These are phyloP conservation scores for Trachymyrmex cornetzi DNA, from an alignment of 1,140 invertebrate species.

Conservation along the genomic window DNA sequence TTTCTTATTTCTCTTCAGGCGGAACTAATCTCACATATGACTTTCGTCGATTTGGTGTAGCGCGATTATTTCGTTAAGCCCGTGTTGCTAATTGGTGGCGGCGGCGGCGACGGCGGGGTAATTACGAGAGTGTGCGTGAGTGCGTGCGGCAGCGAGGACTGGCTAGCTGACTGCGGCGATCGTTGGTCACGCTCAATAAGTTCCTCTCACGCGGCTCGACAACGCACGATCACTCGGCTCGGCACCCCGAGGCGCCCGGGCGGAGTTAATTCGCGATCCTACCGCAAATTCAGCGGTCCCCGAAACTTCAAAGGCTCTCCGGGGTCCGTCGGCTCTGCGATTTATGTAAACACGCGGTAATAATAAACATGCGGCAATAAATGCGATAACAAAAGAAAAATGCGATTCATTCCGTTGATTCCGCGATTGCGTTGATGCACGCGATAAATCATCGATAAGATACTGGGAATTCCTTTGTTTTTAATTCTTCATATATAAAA, in stretches of 20 bases:
- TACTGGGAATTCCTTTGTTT: not conserved
- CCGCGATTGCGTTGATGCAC: conserved; percentile 14
- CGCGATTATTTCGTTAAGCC: conserved; percentile 71
- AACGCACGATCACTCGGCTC: conserved; percentile 32
- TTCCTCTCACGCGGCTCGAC: conserved; percentile 44
- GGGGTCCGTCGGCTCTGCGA: not conserved
- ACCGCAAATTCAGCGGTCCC: conserved; percentile 26
- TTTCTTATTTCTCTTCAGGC: not conserved
- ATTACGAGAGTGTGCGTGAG: conserved; percentile 64
- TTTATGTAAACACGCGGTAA: conserved; percentile 48
- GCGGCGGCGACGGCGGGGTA: conserved; percentile 60
- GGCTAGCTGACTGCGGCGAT: conserved; percentile 40
- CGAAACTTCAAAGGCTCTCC: conserved; percentile 46
- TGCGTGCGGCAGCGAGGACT: conserved; percentile 15
- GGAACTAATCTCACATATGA: not conserved
- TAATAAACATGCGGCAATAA: conserved; percentile 41
- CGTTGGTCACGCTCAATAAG: conserved; percentile 74
- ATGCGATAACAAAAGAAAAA: conserved; percentile 31
- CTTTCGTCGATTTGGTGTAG: conserved; percentile 52
- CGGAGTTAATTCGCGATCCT: conserved; percentile 57
- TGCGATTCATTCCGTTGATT: conserved; percentile 22
- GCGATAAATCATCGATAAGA: conserved; percentile 36
- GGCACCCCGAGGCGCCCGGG: conserved; percentile 34
- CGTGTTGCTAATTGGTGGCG: conserved; percentile 70
- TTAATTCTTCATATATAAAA: not conserved